Base-by-base conservation (phyloP, 2,113 vertebrate genomes). In the Thinocorus orbignyianus region DNA sequence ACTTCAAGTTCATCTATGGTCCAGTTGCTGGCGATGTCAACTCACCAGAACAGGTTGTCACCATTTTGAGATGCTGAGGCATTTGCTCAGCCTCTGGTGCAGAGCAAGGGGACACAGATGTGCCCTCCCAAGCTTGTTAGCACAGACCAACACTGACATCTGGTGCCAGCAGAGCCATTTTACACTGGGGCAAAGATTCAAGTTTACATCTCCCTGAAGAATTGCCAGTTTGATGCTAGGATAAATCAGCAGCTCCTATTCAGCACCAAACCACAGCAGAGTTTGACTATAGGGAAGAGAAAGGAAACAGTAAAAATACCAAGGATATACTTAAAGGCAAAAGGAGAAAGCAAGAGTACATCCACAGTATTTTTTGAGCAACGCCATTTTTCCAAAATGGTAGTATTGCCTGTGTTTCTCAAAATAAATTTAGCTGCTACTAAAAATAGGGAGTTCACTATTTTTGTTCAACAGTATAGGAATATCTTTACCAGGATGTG, bases 111-210 rank as follows among this genome's bases (percentile, higher is more conserved):
- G 44, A 15, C 15, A 11, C 13, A 24, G 42, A 46, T 8, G 26
- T 52, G 57, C 52, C 74, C 35, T 11, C 37, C 49, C 44, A 33
- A 26, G 12, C 13, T 31, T 33, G 39, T 8, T 8, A 65, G 62
- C 28, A 41, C 71, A 77, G 97, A 62, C 88, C 97, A 96, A 98
- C 97, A 98, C 97, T 97, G 98, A 98, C 98, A 97, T 95, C 98
- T 98, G 97, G 94, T 97, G 98, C 96, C 93, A 93, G 86, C 26
- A 49, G 66, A 74, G 48, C 87, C 71, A 54, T 72, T 93, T 89
- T 89, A 55, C 79, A 92, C 58, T 24, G 55, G 62, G 42, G 57
- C 72, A 65, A 72, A 68, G 72, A 46, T 77, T 68, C 44, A n/a
- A 13, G 65, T 44, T 13, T 2, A 44, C 71, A 28, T 31, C 8